Base-by-base conservation (phyloP, 2,113 vertebrate genomes). In the Donacobius atricapilla region DNA sequence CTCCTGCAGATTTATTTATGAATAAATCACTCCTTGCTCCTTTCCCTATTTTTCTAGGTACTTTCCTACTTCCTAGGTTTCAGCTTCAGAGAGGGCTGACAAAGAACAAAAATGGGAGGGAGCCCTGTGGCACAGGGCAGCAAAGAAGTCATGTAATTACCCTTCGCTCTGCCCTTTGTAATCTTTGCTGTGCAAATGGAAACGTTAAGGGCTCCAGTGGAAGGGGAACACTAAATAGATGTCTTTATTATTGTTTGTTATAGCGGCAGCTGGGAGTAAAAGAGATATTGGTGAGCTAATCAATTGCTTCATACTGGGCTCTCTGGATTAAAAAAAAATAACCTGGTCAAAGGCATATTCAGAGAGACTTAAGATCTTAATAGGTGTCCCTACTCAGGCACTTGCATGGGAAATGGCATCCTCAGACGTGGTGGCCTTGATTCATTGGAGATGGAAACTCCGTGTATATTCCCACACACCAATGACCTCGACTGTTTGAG, bases 401-500 rank as follows among this genome's bases (percentile, higher is more conserved):
- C 37, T 76, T 64, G 37, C 30, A 10, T 39, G 77, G 68, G 35
- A 92, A 86, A 80, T 54, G 50, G 57, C 45, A 33, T 51, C 64
- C 24, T 35, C 58, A 42, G 4, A 63, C 7, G 7, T 54, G 22
- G 16, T 73, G 71, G 0, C 27, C 89, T 89, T 70, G 85, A 83
- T 83, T 92, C 16, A 39, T n/a, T 51, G 51, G 60, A 73, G 68
- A 80, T 86, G 79, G 88, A 93, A 93, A 92, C 93, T 86, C 73
- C 57, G 69, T 47, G 24, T 85, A 7, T 87, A 82, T 91, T 96
- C 86, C 66, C 71, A 37, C 66, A 96, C 53, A 77, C 2, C 3
- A 77, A 18, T 69, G 83, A 88, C 72, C 76, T 70, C 47, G 71
- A 42, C 50, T 45, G 8, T 13, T 78, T n/a, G 68, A 66, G 69